Evolutionary conservation across 2,888 invertebrate species (phyloP).

Genomic region (Hoplodrina blanda): DNA sequence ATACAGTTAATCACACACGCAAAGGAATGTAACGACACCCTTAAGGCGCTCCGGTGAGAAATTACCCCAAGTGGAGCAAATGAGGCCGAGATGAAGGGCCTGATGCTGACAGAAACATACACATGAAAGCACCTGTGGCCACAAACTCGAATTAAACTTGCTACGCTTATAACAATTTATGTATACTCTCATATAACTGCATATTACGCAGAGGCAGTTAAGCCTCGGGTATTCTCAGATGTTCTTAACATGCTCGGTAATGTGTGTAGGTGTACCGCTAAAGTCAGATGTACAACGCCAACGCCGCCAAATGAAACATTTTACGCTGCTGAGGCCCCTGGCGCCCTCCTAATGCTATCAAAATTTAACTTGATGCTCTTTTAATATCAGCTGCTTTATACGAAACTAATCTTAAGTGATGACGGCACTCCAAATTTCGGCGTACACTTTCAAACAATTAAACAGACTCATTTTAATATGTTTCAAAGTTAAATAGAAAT

Average conservation of each 20-base stretch:
- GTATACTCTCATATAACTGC: constrained; percentile 51
- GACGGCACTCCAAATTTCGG: constrained; percentile 64
- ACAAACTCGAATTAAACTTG: constrained; percentile 65
- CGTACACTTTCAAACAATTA: constrained; percentile 66
- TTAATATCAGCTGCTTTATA: constrained; percentile 72
- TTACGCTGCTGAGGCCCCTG: constrained; percentile 61
- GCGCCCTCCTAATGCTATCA: constrained; percentile 69
- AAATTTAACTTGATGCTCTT: constrained; percentile 73
- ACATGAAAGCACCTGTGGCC: constrained; percentile 68
- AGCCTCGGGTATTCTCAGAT: constrained; percentile 50
- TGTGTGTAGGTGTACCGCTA: constrained; percentile 38
- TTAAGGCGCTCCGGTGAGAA: constrained; percentile 57
- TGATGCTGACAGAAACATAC: constrained; percentile 56
- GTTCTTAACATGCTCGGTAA: constrained; percentile 47
- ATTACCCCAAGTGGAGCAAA: constrained; percentile 59
- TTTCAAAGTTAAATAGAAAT: background rate
- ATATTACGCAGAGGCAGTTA: constrained; percentile 48
- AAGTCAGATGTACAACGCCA: constrained; percentile 47
- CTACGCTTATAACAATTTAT: constrained; percentile 56
- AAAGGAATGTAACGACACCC: constrained; percentile 67
- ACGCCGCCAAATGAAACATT: constrained; percentile 61
- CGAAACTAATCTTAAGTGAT: constrained; percentile 73
- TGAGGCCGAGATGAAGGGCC: constrained; percentile 55
- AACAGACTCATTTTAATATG: constrained; percentile 19
- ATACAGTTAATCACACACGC: constrained; percentile 76